Percentiles rank a stretch among this genome's conserved stretches.
phyloP scores from a whole-genome alignment of 2,113 vertebrate species.

The Parus major region DNA sequence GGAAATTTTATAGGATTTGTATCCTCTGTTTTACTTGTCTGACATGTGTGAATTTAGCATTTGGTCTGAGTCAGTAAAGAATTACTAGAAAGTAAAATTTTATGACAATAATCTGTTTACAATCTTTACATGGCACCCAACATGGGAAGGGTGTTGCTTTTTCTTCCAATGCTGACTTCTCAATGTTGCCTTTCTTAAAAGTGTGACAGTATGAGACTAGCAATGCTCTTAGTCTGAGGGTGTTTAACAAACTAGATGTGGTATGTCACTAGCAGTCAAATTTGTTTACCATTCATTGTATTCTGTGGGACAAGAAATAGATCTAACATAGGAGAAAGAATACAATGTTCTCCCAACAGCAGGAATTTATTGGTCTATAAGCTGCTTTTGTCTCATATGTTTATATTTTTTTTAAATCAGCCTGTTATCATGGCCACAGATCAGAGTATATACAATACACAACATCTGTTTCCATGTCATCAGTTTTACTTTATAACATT shows the following conservation, averaged over 20 bases:
- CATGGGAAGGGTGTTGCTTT: not conserved
- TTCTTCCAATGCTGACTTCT: not conserved
- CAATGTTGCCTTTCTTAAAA: not conserved
- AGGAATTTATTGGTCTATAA: not conserved
- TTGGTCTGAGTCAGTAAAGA: not conserved
- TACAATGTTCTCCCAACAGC: not conserved
- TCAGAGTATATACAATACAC: not conserved
- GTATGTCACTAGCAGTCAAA: not conserved
- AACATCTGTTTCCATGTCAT: conserved; percentile 2
- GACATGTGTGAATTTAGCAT: not conserved
- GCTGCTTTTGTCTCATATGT: not conserved
- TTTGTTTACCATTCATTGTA: not conserved
- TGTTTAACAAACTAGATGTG: not conserved
- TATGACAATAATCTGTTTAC: not conserved
- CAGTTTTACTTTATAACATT: not conserved
- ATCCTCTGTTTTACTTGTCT: not conserved
- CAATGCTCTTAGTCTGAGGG: not conserved
- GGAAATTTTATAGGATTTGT: not conserved
- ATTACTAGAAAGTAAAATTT: not conserved
- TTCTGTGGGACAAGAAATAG: not conserved
- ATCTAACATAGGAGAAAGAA: not conserved
- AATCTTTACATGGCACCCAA: not conserved
- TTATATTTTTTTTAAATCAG: not conserved
- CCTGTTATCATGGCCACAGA: not conserved
- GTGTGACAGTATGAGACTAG: not conserved